Percentiles rank a stretch among this genome's conserved stretches.
Conservation (phyloP, 1,140 invertebrate species). For the Panulirus ornatus region DNA sequence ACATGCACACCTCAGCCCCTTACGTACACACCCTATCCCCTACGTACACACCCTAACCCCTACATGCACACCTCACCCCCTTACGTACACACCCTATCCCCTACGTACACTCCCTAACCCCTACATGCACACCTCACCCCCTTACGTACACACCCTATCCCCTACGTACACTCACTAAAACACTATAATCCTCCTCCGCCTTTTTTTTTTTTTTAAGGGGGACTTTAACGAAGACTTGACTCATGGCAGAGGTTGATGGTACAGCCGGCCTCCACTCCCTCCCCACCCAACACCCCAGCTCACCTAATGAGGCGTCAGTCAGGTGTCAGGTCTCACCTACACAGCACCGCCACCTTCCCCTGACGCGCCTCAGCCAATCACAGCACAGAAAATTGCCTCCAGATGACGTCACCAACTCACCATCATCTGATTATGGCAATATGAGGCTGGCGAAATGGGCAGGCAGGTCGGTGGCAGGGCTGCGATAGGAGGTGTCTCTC, state of each 20-base stretch:
- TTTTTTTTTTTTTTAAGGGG: not conserved
- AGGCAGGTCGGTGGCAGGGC: not conserved
- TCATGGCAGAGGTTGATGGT: not conserved
- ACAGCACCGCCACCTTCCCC: not conserved
- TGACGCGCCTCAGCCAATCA: conserved; percentile 3
- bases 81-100: too few species aligned
- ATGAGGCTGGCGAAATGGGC: not conserved
- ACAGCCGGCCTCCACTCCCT: too few species aligned
- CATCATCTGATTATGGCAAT: not conserved
- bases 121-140: too few species aligned
- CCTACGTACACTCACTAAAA: too few species aligned
- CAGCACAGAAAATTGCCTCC: conserved; percentile 8
- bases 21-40: too few species aligned
- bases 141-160: too few species aligned
- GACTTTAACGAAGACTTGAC: not conserved
- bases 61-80: too few species aligned
- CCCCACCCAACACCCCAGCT: too few species aligned
- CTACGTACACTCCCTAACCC: too few species aligned
- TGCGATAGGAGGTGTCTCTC: not conserved
- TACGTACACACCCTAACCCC: too few species aligned
- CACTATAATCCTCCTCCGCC: too few species aligned
- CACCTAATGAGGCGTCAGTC: conserved; percentile 21
- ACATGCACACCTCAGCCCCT: too few species aligned
- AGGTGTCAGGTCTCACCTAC: not conserved
- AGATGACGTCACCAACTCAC: not conserved